Evolutionary conservation across 2,888 invertebrate genomes (phyloP), one percentile per base, ranked within the genome.

Genomic region (Chouioia cunea): DNA sequence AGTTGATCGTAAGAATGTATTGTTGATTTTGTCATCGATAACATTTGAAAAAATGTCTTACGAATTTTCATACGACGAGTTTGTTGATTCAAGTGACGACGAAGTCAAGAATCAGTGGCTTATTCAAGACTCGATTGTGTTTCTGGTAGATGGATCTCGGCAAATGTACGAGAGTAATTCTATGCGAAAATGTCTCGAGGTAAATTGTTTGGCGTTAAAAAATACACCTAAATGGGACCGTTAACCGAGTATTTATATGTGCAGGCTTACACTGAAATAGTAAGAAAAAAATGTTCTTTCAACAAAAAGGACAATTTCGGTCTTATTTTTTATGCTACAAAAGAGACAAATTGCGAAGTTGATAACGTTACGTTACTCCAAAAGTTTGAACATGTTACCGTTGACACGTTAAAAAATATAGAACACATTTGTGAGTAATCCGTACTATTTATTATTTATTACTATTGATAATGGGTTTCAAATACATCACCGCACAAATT

Each of bases 271-370:
- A 57, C 15, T 36, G 69, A 71, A 27, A 62, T 74, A 46, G 36
- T 74, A 0, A 58, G 64, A 43, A 46, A 71, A 59, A 74, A 77
- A 36, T 78, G 77, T 70, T 56, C 57, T n/a, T 69, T 56, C 53
- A 77, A 77, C 50, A 73, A 68, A n/a, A 70, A 73, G 23, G 76
- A 78, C 67, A 65, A 60, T 22, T 54, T 78, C 36, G 75, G 76
- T 15, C 44, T 78, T 8, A 52, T 77, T 12, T 52, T 78, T 53
- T 77, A 69, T 66, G 74, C 72, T 16, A 74, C 70, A 0, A 52
- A 71, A 8, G 65, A 70, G 44, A 62, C 72, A 36, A 76, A 77
- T 22, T 64, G 70, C 22, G 66, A 75, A n/a, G 63, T 75, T 2
- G 60, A 76, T 66, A 74, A 76, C 67, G 57, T 76, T 16, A 73